phyloP scores from a whole-genome alignment of 2,888 invertebrate genomes.

The Oxycera nigricornis region DNA sequence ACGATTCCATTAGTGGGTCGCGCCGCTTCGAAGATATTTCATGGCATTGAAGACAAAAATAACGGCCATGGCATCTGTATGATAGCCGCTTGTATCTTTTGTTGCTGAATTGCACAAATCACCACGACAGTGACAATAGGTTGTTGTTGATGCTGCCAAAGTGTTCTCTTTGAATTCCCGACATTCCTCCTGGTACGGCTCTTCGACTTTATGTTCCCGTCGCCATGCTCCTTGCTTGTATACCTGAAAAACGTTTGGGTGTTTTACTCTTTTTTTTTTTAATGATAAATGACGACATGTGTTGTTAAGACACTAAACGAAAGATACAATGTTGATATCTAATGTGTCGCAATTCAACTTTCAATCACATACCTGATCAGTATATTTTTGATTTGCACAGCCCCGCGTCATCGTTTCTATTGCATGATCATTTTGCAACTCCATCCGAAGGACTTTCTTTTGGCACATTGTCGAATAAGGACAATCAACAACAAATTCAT shows the following conservation, averaged over 20 bases:
- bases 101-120: constrained; percentile 74
- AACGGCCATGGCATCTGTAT: constrained; percentile 68
- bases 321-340: no score
- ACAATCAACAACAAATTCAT: constrained; percentile 75
- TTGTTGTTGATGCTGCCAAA: constrained; percentile 54
- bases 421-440: constrained; percentile 68
- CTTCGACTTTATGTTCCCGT: constrained; percentile 69
- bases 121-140: constrained; percentile 77
- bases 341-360: no score
- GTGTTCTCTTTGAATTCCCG: constrained; percentile 70
- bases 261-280: no score
- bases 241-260: constrained; percentile 64
- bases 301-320: no score
- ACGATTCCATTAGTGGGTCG: constrained; percentile 7
- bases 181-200: constrained; percentile 78
- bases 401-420: constrained; percentile 65
- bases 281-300: no score
- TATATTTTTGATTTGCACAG: constrained; percentile 77
- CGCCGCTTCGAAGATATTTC: constrained; percentile 65
- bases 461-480: constrained; percentile 84
- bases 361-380: constrained; percentile 59
- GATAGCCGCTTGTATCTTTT: constrained; percentile 62
- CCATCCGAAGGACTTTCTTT: constrained; percentile 73
- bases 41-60: constrained; percentile 70
- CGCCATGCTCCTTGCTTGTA: constrained; percentile 72